Percentiles rank a stretch among this genome's conserved stretches.
These are phyloP conservation scores for Drosophila greeni DNA, from an alignment of 2,888 invertebrate genomes.

Conservation along the genomic window DNA sequence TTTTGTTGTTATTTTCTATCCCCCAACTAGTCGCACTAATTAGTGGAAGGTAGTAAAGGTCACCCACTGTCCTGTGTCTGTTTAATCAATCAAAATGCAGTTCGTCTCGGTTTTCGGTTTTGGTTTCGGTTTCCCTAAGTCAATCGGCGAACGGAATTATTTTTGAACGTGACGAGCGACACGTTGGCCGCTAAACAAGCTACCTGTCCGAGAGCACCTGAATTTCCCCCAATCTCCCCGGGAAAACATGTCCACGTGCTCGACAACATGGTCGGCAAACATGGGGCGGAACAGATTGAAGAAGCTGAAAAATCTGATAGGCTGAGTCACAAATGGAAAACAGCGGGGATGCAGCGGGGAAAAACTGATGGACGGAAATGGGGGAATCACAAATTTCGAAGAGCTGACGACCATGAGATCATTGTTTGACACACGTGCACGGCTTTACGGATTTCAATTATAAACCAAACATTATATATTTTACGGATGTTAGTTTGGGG, in stretches of 20 bases:
- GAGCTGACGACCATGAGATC: conserved; percentile 14
- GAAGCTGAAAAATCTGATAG: conserved; percentile 11
- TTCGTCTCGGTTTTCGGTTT: conserved; percentile 37
- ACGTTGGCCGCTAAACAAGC: conserved; percentile 40
- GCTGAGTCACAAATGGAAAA: conserved; percentile 4
- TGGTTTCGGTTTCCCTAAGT: conserved; percentile 23
- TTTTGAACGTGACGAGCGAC: conserved; percentile 47
- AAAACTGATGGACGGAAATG: conserved; percentile 7
- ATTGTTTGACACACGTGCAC: conserved; percentile 46
- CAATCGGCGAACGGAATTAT: conserved; percentile 14
- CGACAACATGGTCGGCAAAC: conserved; percentile 28
- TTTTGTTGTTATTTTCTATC: conserved; percentile 5
- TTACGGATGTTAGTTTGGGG: not conserved
- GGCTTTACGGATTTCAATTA: conserved; percentile 37
- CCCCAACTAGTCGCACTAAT: conserved; percentile 52
- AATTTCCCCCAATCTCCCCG: not conserved
- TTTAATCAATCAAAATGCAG: conserved; percentile 64
- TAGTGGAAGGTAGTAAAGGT: conserved; percentile 26
- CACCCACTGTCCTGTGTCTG: conserved; percentile 50
- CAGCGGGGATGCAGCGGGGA: conserved; percentile 1
- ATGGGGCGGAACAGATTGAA: conserved; percentile 6
- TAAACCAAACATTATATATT: conserved; percentile 15
- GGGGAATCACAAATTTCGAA: conserved; percentile 3
- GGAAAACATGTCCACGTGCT: conserved; percentile 52
- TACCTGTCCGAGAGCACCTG: conserved; percentile 20